phyloP scores from a whole-genome alignment of 1,140 invertebrate species.

The Calliphora vicina region DNA sequence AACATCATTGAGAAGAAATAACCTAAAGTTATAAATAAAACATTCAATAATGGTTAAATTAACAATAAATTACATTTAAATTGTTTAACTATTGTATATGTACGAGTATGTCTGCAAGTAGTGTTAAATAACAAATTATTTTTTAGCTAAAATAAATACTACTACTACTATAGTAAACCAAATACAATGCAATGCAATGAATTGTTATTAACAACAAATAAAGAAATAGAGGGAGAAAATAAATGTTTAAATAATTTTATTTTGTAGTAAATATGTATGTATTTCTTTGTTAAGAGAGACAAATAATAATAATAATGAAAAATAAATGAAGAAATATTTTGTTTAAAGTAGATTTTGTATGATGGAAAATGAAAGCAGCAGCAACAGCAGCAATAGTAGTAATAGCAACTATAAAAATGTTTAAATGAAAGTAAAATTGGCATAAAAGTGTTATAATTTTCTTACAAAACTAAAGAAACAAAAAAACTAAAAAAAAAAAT shows the following conservation, averaged over 20 bases:
- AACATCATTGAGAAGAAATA: too few species aligned
- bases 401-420: background rate
- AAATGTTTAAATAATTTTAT: background rate
- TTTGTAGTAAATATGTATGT: too few species aligned
- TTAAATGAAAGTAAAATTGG: constrained; percentile 39
- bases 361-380: constrained; percentile 26
- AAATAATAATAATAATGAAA: background rate
- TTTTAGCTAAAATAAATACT: background rate
- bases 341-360: background rate
- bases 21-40: too few species aligned
- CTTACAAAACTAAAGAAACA: constrained; percentile 30
- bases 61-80: constrained; percentile 6
- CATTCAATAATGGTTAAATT: background rate
- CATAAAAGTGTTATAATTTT: constrained; percentile 41
- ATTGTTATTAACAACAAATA: background rate
- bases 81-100: background rate
- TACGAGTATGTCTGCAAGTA: background rate
- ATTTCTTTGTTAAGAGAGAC: background rate
- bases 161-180: too few species aligned
- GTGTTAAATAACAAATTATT: background rate
- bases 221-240: background rate
- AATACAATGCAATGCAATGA: background rate
- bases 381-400: background rate
- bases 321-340: background rate
- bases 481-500: background rate